phyloP scores from a whole-genome alignment of 2,113 vertebrate genomes.

The Chaetodon auriga region DNA sequence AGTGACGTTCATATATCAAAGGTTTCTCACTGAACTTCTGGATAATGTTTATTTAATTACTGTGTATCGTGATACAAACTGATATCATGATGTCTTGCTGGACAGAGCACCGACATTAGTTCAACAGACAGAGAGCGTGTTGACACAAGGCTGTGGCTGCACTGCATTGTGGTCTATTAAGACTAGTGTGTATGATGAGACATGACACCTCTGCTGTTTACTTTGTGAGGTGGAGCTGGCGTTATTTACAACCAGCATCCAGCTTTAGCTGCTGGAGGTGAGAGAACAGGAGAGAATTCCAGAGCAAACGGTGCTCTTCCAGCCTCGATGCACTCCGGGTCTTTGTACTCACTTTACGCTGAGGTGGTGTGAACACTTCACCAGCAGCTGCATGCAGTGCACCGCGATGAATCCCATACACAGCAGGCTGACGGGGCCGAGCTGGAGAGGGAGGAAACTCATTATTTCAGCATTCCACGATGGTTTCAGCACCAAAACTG shows the following conservation, averaged over 20 bases:
- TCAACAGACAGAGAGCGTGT: too few species aligned
- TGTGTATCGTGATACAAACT: too few species aligned
- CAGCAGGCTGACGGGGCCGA: constrained; percentile 93
- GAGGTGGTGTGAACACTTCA: constrained; percentile 93
- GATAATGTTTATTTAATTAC: too few species aligned
- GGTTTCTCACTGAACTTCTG: too few species aligned
- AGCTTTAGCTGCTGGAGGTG: neutral
- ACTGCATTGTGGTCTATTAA: too few species aligned
- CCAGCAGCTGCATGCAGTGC: constrained; percentile 95
- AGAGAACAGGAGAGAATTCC: neutral
- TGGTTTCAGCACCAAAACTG: neutral
- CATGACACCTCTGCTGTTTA: neutral
- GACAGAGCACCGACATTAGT: too few species aligned
- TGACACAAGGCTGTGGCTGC: too few species aligned
- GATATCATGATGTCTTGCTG: too few species aligned
- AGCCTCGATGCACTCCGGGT: too few species aligned
- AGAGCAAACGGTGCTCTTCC: neutral
- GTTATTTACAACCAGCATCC: too few species aligned
- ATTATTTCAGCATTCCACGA: neutral
- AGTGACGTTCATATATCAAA: too few species aligned
- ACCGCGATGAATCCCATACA: constrained; percentile 92
- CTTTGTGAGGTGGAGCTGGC: neutral
- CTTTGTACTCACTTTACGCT: constrained; percentile 88
- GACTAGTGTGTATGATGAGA: too few species aligned
- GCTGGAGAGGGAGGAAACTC: constrained; percentile 72